Conservation (phyloP, 1,140 invertebrate genomes). For the Muscidifurax raptorellus region DNA sequence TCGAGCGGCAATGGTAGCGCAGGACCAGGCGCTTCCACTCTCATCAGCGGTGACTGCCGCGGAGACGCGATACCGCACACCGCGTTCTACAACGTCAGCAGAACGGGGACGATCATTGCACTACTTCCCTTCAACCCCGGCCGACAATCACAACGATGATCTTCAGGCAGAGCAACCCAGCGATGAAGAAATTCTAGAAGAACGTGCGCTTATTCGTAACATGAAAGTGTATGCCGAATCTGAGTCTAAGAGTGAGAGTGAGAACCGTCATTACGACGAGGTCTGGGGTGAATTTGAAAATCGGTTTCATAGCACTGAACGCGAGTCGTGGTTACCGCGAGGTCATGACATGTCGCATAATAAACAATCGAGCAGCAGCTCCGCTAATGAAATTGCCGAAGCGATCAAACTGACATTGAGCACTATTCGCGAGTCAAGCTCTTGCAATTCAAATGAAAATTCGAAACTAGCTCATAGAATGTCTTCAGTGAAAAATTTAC, state of each 20-base stretch:
- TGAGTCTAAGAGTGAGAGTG: background rate
- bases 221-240: background rate
- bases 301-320: background rate
- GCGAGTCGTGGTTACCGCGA: background rate
- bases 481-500: slow-evolving; percentile 27
- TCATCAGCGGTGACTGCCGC: background rate
- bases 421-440: background rate
- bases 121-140: background rate
- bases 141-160: background rate
- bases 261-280: background rate
- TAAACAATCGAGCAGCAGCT: background rate
- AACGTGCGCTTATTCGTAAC: background rate
- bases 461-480: slow-evolving; percentile 17
- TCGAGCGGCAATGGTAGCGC: too few species aligned
- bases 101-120: background rate
- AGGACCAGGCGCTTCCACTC: too few species aligned
- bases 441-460: background rate
- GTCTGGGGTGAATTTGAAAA: background rate
- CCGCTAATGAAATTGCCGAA: background rate
- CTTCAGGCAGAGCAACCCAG: background rate
- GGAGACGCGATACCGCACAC: background rate
- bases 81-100: background rate
- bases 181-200: background rate
- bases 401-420: background rate
- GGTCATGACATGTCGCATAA: background rate